Conservation (phyloP, 2,888 invertebrate genomes). For the Trachelus iudaicus region DNA sequence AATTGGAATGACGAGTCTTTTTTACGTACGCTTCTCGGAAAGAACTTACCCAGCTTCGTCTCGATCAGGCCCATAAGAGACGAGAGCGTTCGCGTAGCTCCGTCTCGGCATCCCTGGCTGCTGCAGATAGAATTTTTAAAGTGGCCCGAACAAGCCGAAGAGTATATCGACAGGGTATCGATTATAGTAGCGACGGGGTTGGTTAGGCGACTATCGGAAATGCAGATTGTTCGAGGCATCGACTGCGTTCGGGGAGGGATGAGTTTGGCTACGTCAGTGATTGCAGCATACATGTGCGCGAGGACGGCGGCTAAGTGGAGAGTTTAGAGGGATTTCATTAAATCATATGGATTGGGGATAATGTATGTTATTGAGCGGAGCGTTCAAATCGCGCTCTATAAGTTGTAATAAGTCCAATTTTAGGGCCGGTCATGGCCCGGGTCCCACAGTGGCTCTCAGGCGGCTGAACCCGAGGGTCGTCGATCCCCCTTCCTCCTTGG, state of each 20-base stretch:
- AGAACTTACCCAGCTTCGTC: constrained; percentile 9
- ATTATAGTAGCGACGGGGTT: not conserved
- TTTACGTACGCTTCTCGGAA: constrained; percentile 31
- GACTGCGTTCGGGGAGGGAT: not conserved
- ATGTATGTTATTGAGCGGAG: constrained; percentile 65
- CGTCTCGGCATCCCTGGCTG: not conserved
- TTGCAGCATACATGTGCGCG: constrained; percentile 24
- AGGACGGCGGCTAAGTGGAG: constrained; percentile 63
- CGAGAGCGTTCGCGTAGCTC: not conserved
- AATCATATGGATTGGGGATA: constrained; percentile 66
- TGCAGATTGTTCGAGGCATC: not conserved
- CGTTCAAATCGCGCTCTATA: constrained; percentile 66
- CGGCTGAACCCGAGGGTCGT: constrained; percentile 6
- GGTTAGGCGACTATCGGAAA: not conserved
- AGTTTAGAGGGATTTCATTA: constrained; percentile 67
- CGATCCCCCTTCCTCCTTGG: not conserved
- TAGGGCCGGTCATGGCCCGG: constrained; percentile 62
- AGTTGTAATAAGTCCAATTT: constrained; percentile 67
- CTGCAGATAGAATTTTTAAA: not conserved
- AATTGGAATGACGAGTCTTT: constrained; percentile 32
- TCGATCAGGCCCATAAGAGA: not conserved
- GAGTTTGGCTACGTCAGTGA: not conserved
- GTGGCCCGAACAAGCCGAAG: not conserved
- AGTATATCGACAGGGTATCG: not conserved
- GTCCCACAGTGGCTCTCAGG: constrained; percentile 58